Base-by-base conservation (phyloP, 2,888 invertebrate genomes). In the Syritta pipiens region DNA sequence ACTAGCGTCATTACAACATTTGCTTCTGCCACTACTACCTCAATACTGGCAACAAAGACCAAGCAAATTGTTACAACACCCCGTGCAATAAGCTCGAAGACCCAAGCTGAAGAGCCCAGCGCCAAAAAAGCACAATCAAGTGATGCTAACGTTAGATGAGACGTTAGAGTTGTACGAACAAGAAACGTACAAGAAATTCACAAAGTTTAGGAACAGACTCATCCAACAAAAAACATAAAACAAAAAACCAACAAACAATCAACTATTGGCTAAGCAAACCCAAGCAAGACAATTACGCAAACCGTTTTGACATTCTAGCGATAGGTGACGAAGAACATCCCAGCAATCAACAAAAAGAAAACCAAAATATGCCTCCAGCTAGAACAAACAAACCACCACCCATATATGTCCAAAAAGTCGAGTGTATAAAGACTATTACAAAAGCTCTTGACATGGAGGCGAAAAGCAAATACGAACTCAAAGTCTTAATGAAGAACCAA, bases 261-360 rank as follows among this genome's bases (percentile, higher is more conserved):
- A 37, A 37, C 37, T 37, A 37, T 14, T 37, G 37, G 37, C 37
- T 37, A 37, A 37, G 37, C 12, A 37, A 37, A 37, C 37, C 37
- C 12, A 37, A 14, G 9, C 37, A 37, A 37, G 12, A 37, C 4
- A 37, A 14, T 14, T 14, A 12, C 3, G 10, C 37, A 37, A 37
- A 37, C 7, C 37, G 37, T 7, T 37, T 37, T 14, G 37, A 37
- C 6, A 37, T 37, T 7, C 37, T 37, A 3, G 14, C 37, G 10
- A 14, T 37, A 37, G 37, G 7, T 7, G 37, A 37, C 14, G 37
- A 37, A 37, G 37, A n/a, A n/a, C n/a, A n/a, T n/a, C n/a, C n/a
- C n/a, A n/a, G n/a, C n/a, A n/a, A n/a, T n/a, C n/a, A n/a, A n/a
- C n/a, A 37, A 37, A 37, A 37, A 37, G 6, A 37, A 37, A 37